A percentile compares a stretch with the other conserved stretches of the same genome.
phyloP scores from a whole-genome alignment of 2,113 vertebrate genomes.

The Ophiodon elongatus region DNA sequence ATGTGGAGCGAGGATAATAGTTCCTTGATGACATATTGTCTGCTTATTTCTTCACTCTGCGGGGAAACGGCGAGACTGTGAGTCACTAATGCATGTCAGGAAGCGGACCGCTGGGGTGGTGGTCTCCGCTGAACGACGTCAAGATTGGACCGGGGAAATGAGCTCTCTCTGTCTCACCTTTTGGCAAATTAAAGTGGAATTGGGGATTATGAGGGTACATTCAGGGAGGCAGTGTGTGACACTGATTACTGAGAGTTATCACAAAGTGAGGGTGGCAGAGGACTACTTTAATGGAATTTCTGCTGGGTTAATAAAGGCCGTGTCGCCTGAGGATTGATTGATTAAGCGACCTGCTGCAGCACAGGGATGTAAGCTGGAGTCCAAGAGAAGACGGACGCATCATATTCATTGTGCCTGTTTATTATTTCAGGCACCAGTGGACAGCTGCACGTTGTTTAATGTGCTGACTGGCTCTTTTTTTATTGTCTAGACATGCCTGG shows the following conservation, averaged over 20 bases:
- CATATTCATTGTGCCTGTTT: slow-evolving; percentile 3
- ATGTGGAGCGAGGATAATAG: neutral
- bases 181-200: slow-evolving; percentile 35
- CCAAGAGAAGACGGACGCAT: neutral
- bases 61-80: slow-evolving; percentile 8
- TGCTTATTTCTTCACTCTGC: neutral
- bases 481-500: slow-evolving; percentile 44
- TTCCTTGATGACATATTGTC: neutral
- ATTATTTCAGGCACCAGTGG: slow-evolving; percentile 23
- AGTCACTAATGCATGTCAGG: slow-evolving; percentile 3
- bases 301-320: slow-evolving; percentile 50
- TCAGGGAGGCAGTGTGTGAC: slow-evolving; percentile 8
- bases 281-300: slow-evolving; percentile 41
- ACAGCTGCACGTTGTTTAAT: slow-evolving; percentile 46
- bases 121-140: slow-evolving; percentile 12
- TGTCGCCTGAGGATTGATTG: slow-evolving; percentile 40
- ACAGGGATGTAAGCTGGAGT: slow-evolving; percentile 6
- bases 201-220: slow-evolving; percentile 5
- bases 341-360: neutral
- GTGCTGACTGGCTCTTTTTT: slow-evolving; percentile 37
- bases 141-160: slow-evolving; percentile 32
- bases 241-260: slow-evolving; percentile 12
- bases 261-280: slow-evolving; percentile 15
- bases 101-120: neutral
- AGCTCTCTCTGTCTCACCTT: slow-evolving; percentile 35